Conservation (phyloP, 2,888 invertebrate genomes). For the Seira musarum region DNA sequence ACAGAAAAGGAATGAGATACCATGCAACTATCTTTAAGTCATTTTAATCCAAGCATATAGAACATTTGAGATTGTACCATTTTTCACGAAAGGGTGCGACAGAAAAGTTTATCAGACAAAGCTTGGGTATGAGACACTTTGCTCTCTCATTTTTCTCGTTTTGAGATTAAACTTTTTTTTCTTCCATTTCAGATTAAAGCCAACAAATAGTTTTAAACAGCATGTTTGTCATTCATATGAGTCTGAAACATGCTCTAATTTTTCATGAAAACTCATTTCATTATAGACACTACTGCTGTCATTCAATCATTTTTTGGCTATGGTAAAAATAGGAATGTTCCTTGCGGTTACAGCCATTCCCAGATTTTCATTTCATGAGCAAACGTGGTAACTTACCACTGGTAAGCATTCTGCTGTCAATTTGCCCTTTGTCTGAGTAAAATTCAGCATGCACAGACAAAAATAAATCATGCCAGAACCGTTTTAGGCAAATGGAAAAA, state of each 20-base stretch:
- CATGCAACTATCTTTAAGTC: not conserved
- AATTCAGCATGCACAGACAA: not conserved
- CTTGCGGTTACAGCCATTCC: no score
- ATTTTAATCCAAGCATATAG: not conserved
- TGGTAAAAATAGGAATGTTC: not conserved
- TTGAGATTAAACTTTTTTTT: not conserved
- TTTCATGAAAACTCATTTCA: constrained; percentile 10
- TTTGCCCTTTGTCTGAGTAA: not conserved
- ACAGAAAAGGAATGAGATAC: no score
- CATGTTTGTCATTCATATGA: not conserved
- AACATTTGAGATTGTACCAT: not conserved
- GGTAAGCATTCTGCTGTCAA: no score
- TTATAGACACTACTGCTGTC: not conserved
- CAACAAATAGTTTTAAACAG: constrained; percentile 1
- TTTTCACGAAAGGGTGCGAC: not conserved
- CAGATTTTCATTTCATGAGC: no score
- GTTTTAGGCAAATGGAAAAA: not conserved
- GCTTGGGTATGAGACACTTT: not conserved
- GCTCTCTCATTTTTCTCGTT: not conserved
- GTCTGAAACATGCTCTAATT: not conserved
- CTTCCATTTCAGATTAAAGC: not conserved
- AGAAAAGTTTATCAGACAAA: no score
- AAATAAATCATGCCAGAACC: not conserved
- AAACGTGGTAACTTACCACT: no score
- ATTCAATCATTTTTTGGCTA: not conserved